These are phyloP conservation scores for Fregata magnificens DNA, from an alignment of 2,113 vertebrate species.

Conservation along the genomic window DNA sequence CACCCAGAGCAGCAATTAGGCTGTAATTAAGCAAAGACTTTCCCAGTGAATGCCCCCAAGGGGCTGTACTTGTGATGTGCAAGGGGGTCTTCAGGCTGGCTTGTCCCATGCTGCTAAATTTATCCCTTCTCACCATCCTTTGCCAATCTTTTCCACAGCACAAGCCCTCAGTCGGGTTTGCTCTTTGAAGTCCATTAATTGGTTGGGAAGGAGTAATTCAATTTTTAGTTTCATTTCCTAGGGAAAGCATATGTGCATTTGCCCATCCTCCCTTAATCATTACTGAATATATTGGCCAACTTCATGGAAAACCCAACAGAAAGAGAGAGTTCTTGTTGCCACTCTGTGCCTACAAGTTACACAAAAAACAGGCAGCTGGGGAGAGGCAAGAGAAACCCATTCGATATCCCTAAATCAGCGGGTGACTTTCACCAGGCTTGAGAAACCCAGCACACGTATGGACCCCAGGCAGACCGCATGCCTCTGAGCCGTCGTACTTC, in stretches of 20 bases:
- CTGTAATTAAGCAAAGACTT: neutral
- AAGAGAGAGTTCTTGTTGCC: neutral
- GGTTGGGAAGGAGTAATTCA: neutral
- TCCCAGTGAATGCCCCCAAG: neutral
- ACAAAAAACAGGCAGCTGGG: neutral
- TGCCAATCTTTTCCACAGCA: neutral
- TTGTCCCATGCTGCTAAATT: neutral
- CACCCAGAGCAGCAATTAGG: neutral
- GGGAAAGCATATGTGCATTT: neutral
- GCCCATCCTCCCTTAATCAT: neutral
- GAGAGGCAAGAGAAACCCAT: neutral
- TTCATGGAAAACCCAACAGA: neutral
- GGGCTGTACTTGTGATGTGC: neutral
- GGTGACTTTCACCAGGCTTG: neutral
- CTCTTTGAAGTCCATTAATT: neutral
- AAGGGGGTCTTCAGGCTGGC: neutral
- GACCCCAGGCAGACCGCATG: neutral
- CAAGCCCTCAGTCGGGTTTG: fast-evolving
- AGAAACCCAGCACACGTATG: fast-evolving
- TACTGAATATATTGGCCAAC: neutral
- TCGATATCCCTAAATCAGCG: too few species aligned
- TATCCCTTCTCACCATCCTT: neutral
- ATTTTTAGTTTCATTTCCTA: neutral
- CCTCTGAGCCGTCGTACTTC: neutral
- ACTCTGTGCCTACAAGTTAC: neutral